Base-by-base conservation (phyloP, 1,140 invertebrate species). In the Steinernema khuongi region DNA sequence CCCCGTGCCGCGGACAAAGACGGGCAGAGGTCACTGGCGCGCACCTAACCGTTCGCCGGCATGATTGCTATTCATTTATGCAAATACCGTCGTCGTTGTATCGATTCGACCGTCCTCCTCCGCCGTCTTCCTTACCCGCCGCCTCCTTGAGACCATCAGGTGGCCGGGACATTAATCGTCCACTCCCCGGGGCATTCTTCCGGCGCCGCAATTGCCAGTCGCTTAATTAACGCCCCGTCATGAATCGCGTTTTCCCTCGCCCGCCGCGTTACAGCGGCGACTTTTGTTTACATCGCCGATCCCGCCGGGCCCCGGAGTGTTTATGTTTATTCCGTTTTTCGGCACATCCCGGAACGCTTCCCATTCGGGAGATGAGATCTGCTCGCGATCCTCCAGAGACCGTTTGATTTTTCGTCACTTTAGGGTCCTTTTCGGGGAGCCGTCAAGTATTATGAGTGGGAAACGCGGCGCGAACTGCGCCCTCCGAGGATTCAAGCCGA, bases 281-380 rank as follows among this genome's bases (percentile, higher is more conserved):
- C 4, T 22, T 60, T 60, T 60, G 50, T 60, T 60, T 60, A 60
- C 50, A 60, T 60, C 50, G 22, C 26, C 36, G 50, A 60, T 11
- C 50, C 50, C 50, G 50, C 26, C 36, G 50, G 14, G 14, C 7
- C 14, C 22, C 7, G 19, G 11, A 60, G 14, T 60, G 50, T 60
- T 60, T 60, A 60, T 60, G 26, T 60, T 60, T 22, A 4, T 17
- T 60, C 22, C 50, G 11, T 60, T 60, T 60, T 60, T 60, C 2
- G 50, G 7, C 36, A n/a, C 50, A 26, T 22, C 50, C 50, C 7
- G 19, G 26, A 7, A 22, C 50, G 11, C 22, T 60, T 60, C 26
- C 4, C 50, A 22, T 60, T 41, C n/a, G 50, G 19, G 50, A 60
- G 50, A n/a, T n/a, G n/a, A n/a, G n/a, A n/a, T n/a, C n/a, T n/a